Percentiles rank a stretch among this genome's conserved stretches.
Evolutionary conservation across 2,113 vertebrate genomes (phyloP).

Genomic region (Engystomops pustulosus): DNA sequence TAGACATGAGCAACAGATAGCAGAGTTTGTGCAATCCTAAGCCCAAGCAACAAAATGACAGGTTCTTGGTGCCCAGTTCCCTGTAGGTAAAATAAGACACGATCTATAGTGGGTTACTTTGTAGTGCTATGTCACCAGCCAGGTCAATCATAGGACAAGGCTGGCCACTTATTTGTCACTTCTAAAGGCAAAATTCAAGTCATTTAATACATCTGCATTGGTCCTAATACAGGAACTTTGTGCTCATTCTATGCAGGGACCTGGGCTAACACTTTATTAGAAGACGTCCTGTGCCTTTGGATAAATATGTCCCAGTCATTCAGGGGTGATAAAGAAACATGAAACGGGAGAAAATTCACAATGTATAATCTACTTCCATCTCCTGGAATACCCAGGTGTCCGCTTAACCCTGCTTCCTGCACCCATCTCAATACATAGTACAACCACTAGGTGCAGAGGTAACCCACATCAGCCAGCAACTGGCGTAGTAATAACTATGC

Average conservation of each 20-base stretch:
- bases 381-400: too few species aligned
- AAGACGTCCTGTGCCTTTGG: neutral
- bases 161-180: neutral
- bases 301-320: neutral
- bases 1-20: too few species aligned
- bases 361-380: too few species aligned
- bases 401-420: too few species aligned
- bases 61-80: too few species aligned
- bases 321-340: neutral
- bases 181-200: neutral
- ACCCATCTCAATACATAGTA: too few species aligned
- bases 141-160: neutral
- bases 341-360: too few species aligned
- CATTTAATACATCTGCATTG: neutral
- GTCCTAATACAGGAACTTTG: neutral
- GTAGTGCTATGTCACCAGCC: neutral
- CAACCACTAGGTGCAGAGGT: too few species aligned
- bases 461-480: too few species aligned
- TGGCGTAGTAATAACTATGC: too few species aligned
- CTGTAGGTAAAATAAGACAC: neutral
- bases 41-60: too few species aligned
- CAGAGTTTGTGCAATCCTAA: too few species aligned
- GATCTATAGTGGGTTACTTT: conserved; percentile 1
- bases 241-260: neutral
- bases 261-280: neutral